Evolutionary conservation across 1,140 invertebrate genomes (phyloP), one percentile per base, ranked within the genome.

Genomic region (Hycleus phaleratus): DNA sequence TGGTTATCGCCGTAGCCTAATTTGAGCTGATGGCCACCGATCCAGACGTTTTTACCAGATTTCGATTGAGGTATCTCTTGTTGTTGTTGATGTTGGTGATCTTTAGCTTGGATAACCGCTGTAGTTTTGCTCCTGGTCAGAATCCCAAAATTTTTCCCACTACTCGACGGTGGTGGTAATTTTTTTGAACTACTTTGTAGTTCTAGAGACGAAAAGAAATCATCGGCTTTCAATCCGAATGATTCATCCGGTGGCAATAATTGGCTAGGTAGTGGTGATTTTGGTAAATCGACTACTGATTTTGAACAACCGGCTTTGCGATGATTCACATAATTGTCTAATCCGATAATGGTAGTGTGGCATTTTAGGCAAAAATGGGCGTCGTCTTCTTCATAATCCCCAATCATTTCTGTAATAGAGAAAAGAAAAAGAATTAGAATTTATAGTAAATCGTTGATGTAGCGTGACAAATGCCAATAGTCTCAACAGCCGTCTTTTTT

Each of bases 351-450:
- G 1, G 89, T 93, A 2, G 80, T 67, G 58, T 89, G 85, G 74
- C 91, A 95, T 64, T 88, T 89, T 53, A 93, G 83, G 71, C 91
- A 95, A 52, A 90, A 81, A 65, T 94, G 91, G 2, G 79, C 85
- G 68, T 92, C 89, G 38, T 90, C 86, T 42, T 89, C 86, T 42
- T 89, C 82, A 10, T 83, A 85, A 42, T 85, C 84, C 26, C 50
- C 62, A 38, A 69, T 70, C 65, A 69, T 70, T 58, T 64, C 58
- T 65, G 55, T 10, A n/a, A 11, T 2, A 11, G 40, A 42, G 40
- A 42, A 10, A 11, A 47, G 46, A 47, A 38, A 55, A 18, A 32
- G 7, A 7, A 32, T 32, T 32, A 48, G 12, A 26, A 32, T 26
- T 54, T n/a, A 26, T 45, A 12, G 44, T 52, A 52, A 52, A 52